Evolutionary conservation across 2,797 vertebrate species (phyloP), one percentile per base, ranked within the genome.

Genomic region (Epinephelus coioides): DNA sequence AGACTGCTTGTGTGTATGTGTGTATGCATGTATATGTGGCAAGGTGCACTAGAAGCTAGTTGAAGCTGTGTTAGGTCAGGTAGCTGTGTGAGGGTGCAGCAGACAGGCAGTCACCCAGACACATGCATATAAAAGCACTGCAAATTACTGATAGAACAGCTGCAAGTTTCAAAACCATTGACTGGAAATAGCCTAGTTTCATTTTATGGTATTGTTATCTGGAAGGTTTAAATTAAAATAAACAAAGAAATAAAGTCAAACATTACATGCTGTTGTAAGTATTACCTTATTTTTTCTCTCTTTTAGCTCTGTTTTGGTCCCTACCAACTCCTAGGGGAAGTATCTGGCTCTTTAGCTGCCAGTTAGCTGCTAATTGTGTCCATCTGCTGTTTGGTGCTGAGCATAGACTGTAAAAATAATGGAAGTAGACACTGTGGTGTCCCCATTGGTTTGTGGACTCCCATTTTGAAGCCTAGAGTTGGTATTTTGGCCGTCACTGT

Each of bases 31-130:
- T 69, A 56, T 73, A 47, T 84, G 79, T 50, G 76, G 64, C 7
- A 0, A 79, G 25, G 64, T 86, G 85, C 83, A 85, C 65, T 70
- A 84, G 82, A 82, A 77, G 83, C 76, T 63, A 67, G 74, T 34
- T 14, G 34, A 74, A 70, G 19, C 51, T 46, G 55, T 53, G 61
- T 62, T 55, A 73, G 81, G 70, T 87, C 78, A 69, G 40, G 21
- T 68, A 59, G 5, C 10, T 44, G 62, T 75, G 65, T 57, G 60
- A 79, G 71, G 10, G 7, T 14, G 49, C 44, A 65, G 62, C 53
- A 77, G 60, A 67, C 63, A n/a, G 14, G 23, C 64, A 73, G 57
- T 23, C 40, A 49, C 3, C 9, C 12, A 72, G 23, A 69, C 21
- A 56, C 11, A 25, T 9, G 18, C 21, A 51, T 6, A 8, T 13